Evolutionary conservation across 2,113 vertebrate species (phyloP).

Genomic region (Phainopepla nitens): DNA sequence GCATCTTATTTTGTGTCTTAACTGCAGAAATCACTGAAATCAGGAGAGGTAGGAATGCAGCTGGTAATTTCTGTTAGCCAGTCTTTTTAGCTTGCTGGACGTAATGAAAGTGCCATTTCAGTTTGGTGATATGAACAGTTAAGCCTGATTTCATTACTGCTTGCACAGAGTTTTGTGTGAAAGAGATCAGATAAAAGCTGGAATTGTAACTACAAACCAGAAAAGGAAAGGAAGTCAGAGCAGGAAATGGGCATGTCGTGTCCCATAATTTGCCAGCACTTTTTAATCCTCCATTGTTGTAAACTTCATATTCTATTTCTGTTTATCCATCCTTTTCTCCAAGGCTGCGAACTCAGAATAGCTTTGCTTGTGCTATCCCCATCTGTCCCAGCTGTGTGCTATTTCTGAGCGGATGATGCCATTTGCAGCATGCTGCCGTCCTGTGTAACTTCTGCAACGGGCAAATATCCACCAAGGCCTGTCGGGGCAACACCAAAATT

Average conservation of each 20-base stretch:
- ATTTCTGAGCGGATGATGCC: not conserved
- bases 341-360: not conserved
- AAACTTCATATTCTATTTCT: constrained; percentile 41
- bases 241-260: constrained; percentile 8
- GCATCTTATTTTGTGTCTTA: not conserved
- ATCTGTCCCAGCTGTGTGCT: constrained; percentile 46
- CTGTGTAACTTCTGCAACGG: not conserved
- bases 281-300: constrained; percentile 22
- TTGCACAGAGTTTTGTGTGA: not conserved
- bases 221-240: constrained; percentile 34
- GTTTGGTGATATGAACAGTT: constrained; percentile 24
- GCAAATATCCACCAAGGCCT: not conserved
- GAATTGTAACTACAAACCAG: not conserved
- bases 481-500: not conserved
- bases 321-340: constrained; percentile 38
- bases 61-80: not conserved
- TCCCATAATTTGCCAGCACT: constrained; percentile 9
- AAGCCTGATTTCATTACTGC: constrained; percentile 36
- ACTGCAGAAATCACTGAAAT: constrained; percentile 15
- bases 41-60: constrained; percentile 1
- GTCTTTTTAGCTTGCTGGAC: not conserved
- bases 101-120: constrained; percentile 17
- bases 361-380: constrained; percentile 29
- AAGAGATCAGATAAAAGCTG: constrained; percentile 24
- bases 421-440: not conserved